A percentile compares a stretch with the other conserved stretches of the same genome.
phyloP scores from a whole-genome alignment of 2,113 vertebrate genomes.

The Apeltes quadracus region DNA sequence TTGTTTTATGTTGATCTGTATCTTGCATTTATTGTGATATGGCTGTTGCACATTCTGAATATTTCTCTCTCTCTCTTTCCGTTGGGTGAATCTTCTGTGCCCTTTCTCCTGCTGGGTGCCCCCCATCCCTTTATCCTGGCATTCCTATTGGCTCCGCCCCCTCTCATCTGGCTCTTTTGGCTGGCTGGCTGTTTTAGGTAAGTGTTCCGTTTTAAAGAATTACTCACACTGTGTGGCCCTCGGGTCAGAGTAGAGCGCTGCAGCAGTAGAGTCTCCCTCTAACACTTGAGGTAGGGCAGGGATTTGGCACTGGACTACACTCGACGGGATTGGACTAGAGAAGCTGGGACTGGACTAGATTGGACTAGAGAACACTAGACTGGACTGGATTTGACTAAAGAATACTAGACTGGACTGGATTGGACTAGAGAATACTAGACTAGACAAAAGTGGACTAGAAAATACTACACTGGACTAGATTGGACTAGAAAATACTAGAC shows the following conservation, averaged over 20 bases:
- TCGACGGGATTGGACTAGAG: too few species aligned
- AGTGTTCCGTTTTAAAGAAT: conserved; percentile 66
- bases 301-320: conserved; percentile 31
- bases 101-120: conserved; percentile 26
- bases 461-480: conserved; percentile 16
- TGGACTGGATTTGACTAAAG: too few species aligned
- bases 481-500: neutral
- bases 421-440: too few species aligned
- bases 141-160: conserved; percentile 16
- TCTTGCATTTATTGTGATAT: neutral
- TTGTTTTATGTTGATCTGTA: neutral
- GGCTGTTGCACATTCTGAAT: conserved; percentile 21
- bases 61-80: conserved; percentile 18
- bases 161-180: conserved; percentile 30
- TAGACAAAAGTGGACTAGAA: neutral
- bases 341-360: too few species aligned
- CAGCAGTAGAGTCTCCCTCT: conserved; percentile 9
- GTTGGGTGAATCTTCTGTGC: neutral
- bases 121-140: conserved; percentile 2
- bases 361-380: too few species aligned
- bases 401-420: too few species aligned
- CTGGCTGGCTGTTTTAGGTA: conserved; percentile 61
- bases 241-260: conserved; percentile 19
- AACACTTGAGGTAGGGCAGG: conserved; percentile 22
- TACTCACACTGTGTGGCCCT: conserved; percentile 56